Base-by-base conservation (phyloP, 1,140 invertebrate genomes). In the Ectropis grisescens region DNA sequence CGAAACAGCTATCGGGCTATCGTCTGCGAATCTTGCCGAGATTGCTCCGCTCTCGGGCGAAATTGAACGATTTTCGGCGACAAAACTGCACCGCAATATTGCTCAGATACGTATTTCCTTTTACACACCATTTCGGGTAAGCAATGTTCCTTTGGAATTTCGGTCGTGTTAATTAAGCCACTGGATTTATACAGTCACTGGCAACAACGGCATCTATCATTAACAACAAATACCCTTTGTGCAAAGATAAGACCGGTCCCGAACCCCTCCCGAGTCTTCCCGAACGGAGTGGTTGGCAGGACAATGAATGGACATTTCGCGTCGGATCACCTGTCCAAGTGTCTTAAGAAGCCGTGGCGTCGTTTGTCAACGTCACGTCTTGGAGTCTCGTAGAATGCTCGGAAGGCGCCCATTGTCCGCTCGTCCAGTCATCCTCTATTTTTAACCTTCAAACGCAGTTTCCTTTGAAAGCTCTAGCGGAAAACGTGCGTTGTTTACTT, bases 241-340 rank as follows among this genome's bases (percentile, higher is more conserved):
- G 16, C 16, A 40, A 36, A 33, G 28, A 40, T 45, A 33, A 32
- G 37, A 7, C 5, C 19, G 29, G 11, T 31, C 19, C 12, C 9
- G 13, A 4, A 8, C 15, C n/a, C n/a, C 32, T 27, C 13, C 26
- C 30, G 29, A 37, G 29, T 40, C 39, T 33, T 22, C 33, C 31
- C 39, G 29, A 47, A 30, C 35, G 35, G 37, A 50, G 43, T 44
- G 45, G 25, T 29, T 16, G 34, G 30, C 29, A 24, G 36, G 41
- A 41, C 51, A 55, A 61, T 56, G 51, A 67, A 66, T 60, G 48
- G 53, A 41, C 49, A 56, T 47, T 49, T 50, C 50, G 34, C 37
- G 35, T 53, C 42, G 59, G 52, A 64, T 68, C 61, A 68, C 64
- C 61, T 71, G 64, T 66, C 59, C 52, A 42, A 48, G 33, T 58